Conservation (phyloP, 2,888 invertebrate genomes). For the Lobophora halterata region DNA sequence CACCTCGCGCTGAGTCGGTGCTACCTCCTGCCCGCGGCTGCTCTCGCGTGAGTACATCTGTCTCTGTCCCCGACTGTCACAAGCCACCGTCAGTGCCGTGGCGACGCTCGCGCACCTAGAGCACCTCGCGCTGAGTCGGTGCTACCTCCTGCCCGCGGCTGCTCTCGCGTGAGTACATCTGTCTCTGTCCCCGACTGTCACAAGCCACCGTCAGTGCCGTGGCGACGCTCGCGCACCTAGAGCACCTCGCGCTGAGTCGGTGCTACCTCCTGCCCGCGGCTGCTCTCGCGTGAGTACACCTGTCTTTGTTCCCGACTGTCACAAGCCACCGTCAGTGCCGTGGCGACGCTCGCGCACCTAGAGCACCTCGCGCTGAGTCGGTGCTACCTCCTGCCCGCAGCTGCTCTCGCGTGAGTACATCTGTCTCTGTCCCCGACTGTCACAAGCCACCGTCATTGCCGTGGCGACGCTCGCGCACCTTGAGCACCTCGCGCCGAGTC, state of each 20-base stretch:
- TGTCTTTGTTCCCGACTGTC: not conserved
- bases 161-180: constrained; percentile 83
- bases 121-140: constrained; percentile 88
- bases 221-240: constrained; percentile 77
- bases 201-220: constrained; percentile 59
- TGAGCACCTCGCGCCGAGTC: too few species aligned
- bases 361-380: too few species aligned
- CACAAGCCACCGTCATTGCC: too few species aligned
- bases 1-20: constrained; percentile 89
- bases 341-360: too few species aligned
- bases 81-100: constrained; percentile 54
- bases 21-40: constrained; percentile 87
- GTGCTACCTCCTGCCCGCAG: too few species aligned
- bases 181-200: constrained; percentile 73
- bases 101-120: constrained; percentile 81
- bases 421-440: too few species aligned
- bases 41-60: constrained; percentile 83
- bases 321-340: too few species aligned
- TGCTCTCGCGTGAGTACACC: constrained; percentile 83
- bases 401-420: too few species aligned
- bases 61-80: constrained; percentile 75
- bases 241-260: constrained; percentile 88
- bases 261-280: constrained; percentile 89
- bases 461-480: too few species aligned
- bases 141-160: constrained; percentile 88